Percentiles rank a stretch among this genome's conserved stretches.
Evolutionary conservation across 2,888 invertebrate species (phyloP).

Genomic region (Limnephilus marmoratus): DNA sequence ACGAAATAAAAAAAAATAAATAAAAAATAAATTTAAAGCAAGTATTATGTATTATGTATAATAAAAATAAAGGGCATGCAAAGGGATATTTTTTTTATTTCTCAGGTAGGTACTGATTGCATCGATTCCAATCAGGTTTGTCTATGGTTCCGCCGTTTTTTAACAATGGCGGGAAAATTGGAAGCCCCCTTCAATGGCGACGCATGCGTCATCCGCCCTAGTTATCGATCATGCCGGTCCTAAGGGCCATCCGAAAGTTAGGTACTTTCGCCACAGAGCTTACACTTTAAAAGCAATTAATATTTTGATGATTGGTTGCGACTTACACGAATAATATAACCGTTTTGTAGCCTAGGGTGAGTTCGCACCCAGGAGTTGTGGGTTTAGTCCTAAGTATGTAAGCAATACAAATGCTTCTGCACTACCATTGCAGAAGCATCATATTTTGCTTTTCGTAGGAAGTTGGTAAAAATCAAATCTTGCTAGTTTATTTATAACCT

Average conservation of each 20-base stretch:
- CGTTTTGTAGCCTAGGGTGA: not conserved
- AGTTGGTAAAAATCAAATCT: not conserved
- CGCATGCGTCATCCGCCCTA: constrained; percentile 37
- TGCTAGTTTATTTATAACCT: not conserved
- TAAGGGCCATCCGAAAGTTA: constrained; percentile 19
- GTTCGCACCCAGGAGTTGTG: not conserved
- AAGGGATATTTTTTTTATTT: not conserved
- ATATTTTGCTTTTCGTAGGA: not conserved
- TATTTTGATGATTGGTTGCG: constrained; percentile 27
- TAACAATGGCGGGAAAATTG: constrained; percentile 25
- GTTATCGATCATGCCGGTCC: constrained; percentile 49
- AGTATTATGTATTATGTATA: too few species aligned
- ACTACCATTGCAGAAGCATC: not conserved
- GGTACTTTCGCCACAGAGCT: not conserved
- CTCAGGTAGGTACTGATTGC: not conserved
- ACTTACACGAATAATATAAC: not conserved
- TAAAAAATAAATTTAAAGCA: too few species aligned
- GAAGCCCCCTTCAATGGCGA: not conserved
- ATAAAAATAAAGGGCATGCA: too few species aligned
- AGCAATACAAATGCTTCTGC: not conserved
- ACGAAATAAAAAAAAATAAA: too few species aligned
- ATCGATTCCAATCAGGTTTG: not conserved
- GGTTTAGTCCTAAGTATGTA: not conserved
- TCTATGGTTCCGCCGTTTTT: constrained; percentile 46
- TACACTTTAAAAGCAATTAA: constrained; percentile 28